Conservation (phyloP, 2,888 invertebrate genomes). For the Drosophila acutilabella region DNA sequence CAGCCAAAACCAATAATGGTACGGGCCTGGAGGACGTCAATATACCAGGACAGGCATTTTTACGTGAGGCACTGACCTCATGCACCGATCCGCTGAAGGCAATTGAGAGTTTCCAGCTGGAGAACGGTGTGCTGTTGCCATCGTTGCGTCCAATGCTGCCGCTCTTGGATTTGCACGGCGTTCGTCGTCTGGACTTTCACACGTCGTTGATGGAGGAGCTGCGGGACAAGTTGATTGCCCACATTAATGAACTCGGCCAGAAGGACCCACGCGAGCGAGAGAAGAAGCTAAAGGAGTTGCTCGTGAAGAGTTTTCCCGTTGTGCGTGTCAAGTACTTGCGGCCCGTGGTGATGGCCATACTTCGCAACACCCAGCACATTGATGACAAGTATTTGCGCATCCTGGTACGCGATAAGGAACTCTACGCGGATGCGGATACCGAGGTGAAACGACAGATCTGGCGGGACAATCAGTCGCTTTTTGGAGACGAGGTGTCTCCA, state of each 20-base stretch:
- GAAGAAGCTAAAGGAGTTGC: constrained; percentile 94
- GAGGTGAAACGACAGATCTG: constrained; percentile 99
- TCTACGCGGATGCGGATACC: constrained; percentile 97
- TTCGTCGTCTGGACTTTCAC: constrained; percentile 96
- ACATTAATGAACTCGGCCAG: constrained; percentile 93
- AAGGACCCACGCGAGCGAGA: constrained; percentile 86
- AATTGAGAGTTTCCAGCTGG: constrained; percentile 97
- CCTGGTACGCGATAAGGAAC: constrained; percentile 92
- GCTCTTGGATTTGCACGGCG: constrained; percentile 96
- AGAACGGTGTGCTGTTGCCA: constrained; percentile 96
- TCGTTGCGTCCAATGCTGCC: constrained; percentile 97
- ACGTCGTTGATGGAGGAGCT: constrained; percentile 94
- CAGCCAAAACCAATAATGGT: constrained; percentile 84
- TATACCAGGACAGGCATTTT: constrained; percentile 93
- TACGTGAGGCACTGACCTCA: constrained; percentile 96
- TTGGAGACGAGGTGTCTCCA: constrained; percentile 98
- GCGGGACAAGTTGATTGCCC: constrained; percentile 90
- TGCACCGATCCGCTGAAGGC: constrained; percentile 98
- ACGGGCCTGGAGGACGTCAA: constrained; percentile 93
- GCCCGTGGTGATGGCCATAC: constrained; percentile 97
- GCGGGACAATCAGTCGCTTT: constrained; percentile 98
- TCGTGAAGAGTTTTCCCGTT: constrained; percentile 96
- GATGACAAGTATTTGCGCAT: constrained; percentile 94
- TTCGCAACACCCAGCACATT: constrained; percentile 96
- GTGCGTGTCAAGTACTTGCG: constrained; percentile 95